Evolutionary conservation across 2,888 invertebrate species (phyloP).

Genomic region (Sinohyriopsis cumingii): DNA sequence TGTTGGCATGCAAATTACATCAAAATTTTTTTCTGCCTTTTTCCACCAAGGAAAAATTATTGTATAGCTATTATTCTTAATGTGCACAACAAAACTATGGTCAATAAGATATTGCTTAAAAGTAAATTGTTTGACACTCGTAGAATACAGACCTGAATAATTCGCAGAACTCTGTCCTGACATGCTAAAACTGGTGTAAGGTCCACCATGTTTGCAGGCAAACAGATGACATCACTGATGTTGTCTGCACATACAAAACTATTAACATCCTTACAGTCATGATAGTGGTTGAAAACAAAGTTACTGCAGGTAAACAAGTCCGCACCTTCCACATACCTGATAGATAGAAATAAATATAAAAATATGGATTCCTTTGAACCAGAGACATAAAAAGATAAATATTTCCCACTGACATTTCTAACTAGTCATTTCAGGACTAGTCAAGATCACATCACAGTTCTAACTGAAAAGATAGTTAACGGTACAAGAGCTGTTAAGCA

Average conservation of each 20-base stretch:
- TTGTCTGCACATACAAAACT: slow-evolving; percentile 91
- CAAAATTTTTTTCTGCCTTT: not conserved
- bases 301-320: slow-evolving; percentile 90
- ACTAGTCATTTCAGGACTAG: no score
- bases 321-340: slow-evolving; percentile 86
- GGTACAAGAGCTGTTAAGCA: no score
- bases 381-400: not conserved
- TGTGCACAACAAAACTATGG: not conserved
- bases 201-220: slow-evolving; percentile 74
- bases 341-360: slow-evolving; percentile 45
- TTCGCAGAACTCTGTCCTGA: slow-evolving; percentile 85
- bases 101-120: not conserved
- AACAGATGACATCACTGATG: slow-evolving; percentile 86
- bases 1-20: not conserved
- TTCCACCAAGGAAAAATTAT: not conserved
- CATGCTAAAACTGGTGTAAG: slow-evolving; percentile 83
- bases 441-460: no score
- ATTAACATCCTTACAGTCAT: slow-evolving; percentile 89
- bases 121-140: not conserved
- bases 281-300: slow-evolving; percentile 83
- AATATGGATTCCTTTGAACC: not conserved
- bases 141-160: slow-evolving; percentile 76
- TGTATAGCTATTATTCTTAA: not conserved
- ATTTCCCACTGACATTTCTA: not conserved
- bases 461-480: no score